Percentiles rank a stretch among this genome's conserved stretches.
Evolutionary conservation across 2,888 invertebrate genomes (phyloP).

Genomic region (Laspeyria flexula): DNA sequence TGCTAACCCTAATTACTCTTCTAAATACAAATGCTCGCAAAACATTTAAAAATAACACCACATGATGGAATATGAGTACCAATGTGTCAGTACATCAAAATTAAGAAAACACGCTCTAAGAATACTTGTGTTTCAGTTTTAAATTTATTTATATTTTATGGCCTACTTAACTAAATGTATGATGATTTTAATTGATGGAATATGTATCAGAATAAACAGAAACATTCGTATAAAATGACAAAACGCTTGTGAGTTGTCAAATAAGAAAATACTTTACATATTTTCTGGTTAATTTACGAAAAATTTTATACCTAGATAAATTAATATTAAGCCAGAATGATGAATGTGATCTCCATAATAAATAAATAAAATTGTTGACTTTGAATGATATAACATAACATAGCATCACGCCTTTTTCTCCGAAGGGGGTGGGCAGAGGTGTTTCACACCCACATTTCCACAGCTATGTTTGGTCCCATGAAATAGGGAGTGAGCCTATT

Average conservation of each 20-base stretch:
- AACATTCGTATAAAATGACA: background rate
- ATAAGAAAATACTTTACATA: background rate
- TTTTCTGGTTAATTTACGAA: background rate
- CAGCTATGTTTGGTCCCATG: too few relatives aligned
- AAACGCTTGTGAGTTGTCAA: slow-evolving; percentile 1
- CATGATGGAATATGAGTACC: slow-evolving; percentile 6
- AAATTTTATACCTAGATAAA: background rate
- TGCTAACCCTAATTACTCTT: slow-evolving; percentile 60
- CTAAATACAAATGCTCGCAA: slow-evolving; percentile 37
- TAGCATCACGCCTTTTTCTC: too few relatives aligned
- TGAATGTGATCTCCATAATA: too few relatives aligned
- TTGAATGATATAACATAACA: too few relatives aligned
- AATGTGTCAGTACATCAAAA: slow-evolving; percentile 7
- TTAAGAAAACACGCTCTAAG: background rate
- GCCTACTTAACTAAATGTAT: slow-evolving; percentile 1
- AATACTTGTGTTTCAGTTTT: slow-evolving; percentile 1
- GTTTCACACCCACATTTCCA: too few relatives aligned
- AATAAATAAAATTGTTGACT: too few relatives aligned
- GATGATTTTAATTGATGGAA: background rate
- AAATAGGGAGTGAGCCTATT: too few relatives aligned
- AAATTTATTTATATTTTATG: background rate
- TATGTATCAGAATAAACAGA: background rate
- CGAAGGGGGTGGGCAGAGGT: too few relatives aligned
- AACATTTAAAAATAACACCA: background rate
- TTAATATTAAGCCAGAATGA: background rate